These are phyloP conservation scores for Dascyllus trimaculatus DNA, from an alignment of 2,113 vertebrate genomes.

Conservation along the genomic window DNA sequence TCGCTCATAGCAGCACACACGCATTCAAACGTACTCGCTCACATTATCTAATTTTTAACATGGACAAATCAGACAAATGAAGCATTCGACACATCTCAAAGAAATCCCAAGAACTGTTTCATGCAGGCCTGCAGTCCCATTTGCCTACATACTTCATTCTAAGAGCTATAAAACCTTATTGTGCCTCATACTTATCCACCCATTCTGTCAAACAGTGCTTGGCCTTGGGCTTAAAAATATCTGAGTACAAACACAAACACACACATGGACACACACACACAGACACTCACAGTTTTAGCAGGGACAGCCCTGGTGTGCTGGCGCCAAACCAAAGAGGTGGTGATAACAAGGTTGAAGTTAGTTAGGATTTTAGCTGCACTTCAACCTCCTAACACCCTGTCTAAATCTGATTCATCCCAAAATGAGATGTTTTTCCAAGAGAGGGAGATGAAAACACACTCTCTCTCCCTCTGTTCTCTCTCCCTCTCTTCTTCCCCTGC, in stretches of 20 bases:
- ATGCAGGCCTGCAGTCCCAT: constrained; percentile 23
- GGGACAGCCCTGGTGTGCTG: constrained; percentile 69
- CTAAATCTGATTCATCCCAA: constrained; percentile 77
- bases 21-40: constrained; percentile 11
- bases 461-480: constrained; percentile 31
- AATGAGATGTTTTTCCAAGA: constrained; percentile 78
- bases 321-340: constrained; percentile 64
- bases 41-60: constrained; percentile 35
- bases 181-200: constrained; percentile 40
- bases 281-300: constrained; percentile 41
- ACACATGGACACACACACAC: constrained; percentile 13
- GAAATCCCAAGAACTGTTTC: constrained; percentile 13
- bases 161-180: constrained; percentile 30
- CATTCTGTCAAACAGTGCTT: constrained; percentile 47
- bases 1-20: constrained; percentile 47
- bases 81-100: constrained; percentile 5
- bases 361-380: constrained; percentile 69
- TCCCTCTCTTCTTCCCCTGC: constrained; percentile 63
- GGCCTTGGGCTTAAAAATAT: constrained; percentile 71
- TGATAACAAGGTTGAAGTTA: constrained; percentile 79
- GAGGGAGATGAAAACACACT: constrained; percentile 70
- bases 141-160: constrained; percentile 48
- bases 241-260: constrained; percentile 41
- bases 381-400: constrained; percentile 73
- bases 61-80: constrained; percentile 29